Evolutionary conservation across 2,888 invertebrate species (phyloP).

Genomic region (Brenthis ino): DNA sequence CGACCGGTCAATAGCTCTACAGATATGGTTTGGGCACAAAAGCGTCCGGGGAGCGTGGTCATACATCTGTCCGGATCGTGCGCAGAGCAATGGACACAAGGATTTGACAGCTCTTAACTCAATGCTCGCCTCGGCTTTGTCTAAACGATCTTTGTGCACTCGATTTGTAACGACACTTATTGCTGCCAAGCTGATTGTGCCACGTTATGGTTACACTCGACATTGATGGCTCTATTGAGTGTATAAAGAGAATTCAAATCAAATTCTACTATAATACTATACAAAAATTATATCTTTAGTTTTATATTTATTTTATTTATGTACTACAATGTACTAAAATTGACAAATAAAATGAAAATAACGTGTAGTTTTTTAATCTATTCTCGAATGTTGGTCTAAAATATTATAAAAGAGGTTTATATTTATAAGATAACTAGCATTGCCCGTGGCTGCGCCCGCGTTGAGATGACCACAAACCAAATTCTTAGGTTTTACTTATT

Average conservation of each 20-base stretch:
- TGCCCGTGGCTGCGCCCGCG: too few relatives aligned
- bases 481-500: too few relatives aligned
- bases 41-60: constrained; percentile 44
- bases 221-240: constrained; percentile 25
- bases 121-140: constrained; percentile 63
- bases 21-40: constrained; percentile 47
- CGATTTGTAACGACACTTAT: constrained; percentile 35
- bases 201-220: constrained; percentile 31
- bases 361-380: too few relatives aligned
- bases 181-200: constrained; percentile 31
- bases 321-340: too few relatives aligned
- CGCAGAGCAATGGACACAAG: constrained; percentile 65
- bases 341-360: too few relatives aligned
- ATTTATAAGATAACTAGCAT: too few relatives aligned
- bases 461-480: too few relatives aligned
- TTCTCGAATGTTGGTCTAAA: too few relatives aligned
- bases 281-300: too few relatives aligned
- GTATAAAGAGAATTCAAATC: constrained; percentile 8
- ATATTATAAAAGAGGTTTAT: too few relatives aligned
- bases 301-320: too few relatives aligned
- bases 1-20: constrained; percentile 61
- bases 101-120: constrained; percentile 74
- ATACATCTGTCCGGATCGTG: constrained; percentile 76
- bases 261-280: background rate
- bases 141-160: constrained; percentile 59